Evolutionary conservation across 2,113 vertebrate genomes (phyloP).

Genomic region (Gadus chalcogrammus): DNA sequence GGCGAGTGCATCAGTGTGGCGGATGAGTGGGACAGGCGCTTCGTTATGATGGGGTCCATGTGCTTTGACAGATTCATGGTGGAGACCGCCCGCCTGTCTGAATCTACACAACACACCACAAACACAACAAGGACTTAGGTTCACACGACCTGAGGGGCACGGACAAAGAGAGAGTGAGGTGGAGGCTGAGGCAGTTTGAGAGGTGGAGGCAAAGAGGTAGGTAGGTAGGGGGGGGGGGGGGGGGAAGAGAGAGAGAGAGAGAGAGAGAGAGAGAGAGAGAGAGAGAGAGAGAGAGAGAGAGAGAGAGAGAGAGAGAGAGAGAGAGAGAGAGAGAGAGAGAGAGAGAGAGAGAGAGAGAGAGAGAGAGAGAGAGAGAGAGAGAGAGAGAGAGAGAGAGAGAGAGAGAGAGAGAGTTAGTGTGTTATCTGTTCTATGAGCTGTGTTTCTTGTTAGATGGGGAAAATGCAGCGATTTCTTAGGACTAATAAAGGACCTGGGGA

Average conservation of each 20-base stretch:
- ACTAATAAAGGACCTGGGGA: too few relatives aligned
- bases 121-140: conserved; percentile 16
- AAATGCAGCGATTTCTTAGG: conserved; percentile 21
- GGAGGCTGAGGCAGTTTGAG: too few relatives aligned
- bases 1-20: conserved; percentile 96
- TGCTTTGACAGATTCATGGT: conserved; percentile 99
- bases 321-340: neutral
- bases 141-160: too few relatives aligned
- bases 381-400: conserved; percentile 4
- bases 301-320: conserved; percentile 15
- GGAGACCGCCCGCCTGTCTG: conserved; percentile 93
- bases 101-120: conserved; percentile 71
- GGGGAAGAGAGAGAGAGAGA: neutral
- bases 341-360: conserved; percentile 7
- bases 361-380: neutral
- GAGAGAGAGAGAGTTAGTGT: neutral
- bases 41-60: conserved; percentile 92
- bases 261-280: neutral
- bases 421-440: conserved; percentile 37
- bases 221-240: too few relatives aligned
- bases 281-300: too few relatives aligned
- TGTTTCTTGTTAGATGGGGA: conserved; percentile 28
- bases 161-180: conserved; percentile 16
- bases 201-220: neutral
- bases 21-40: conserved; percentile 95